These are phyloP conservation scores for Chaenodraco wilsoni DNA, from an alignment of 2,797 vertebrate genomes.

Conservation along the genomic window DNA sequence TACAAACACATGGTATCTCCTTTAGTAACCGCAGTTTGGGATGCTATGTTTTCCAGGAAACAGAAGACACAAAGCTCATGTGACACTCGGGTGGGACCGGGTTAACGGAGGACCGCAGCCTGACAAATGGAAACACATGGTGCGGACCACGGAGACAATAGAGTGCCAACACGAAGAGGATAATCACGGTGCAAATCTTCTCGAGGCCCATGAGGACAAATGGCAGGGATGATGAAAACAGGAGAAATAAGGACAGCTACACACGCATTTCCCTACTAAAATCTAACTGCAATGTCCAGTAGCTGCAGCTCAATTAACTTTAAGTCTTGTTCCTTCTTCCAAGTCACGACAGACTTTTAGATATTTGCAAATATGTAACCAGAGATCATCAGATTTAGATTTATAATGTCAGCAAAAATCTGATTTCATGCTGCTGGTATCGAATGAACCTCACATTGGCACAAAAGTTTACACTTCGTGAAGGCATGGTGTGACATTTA, in stretches of 20 bases:
- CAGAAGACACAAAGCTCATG: conserved; percentile 44
- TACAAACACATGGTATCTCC: conserved; percentile 27
- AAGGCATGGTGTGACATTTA: conserved; percentile 8
- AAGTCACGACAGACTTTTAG: conserved; percentile 22
- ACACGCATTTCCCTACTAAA: conserved; percentile 5
- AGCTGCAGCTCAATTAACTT: conserved; percentile 18
- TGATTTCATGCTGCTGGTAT: conserved; percentile 16
- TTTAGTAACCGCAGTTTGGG: conserved; percentile 32
- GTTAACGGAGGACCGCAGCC: conserved; percentile 39
- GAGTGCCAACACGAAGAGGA: conserved; percentile 69
- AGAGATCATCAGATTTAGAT: conserved; percentile 27
- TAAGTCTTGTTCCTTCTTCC: conserved; percentile 4
- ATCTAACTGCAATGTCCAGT: not conserved
- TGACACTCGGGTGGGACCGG: conserved; percentile 46
- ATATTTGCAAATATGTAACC: conserved; percentile 28
- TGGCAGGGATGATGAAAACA: conserved; percentile 51
- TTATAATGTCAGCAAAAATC: conserved; percentile 29
- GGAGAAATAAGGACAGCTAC: conserved; percentile 49
- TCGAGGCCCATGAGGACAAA: conserved; percentile 50
- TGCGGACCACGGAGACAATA: conserved; percentile 56
- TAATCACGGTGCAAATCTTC: conserved; percentile 71
- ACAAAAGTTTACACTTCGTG: not conserved
- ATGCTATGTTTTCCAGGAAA: conserved; percentile 48
- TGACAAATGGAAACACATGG: conserved; percentile 81
- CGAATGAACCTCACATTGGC: conserved; percentile 13